Conservation (phyloP, 2,113 vertebrate genomes). For the Noturus placidus region DNA sequence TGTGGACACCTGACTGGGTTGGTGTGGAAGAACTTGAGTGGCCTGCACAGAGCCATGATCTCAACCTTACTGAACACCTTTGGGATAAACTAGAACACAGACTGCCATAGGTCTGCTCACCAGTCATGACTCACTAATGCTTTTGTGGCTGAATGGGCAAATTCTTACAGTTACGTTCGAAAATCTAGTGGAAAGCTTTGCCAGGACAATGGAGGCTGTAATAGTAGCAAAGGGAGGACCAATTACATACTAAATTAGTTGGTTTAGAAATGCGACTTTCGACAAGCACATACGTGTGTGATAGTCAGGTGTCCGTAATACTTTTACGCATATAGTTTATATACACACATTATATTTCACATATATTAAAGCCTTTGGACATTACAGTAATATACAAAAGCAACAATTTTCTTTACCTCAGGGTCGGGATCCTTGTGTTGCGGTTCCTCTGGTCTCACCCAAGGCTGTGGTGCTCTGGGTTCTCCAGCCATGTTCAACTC, state of each 20-base stretch:
- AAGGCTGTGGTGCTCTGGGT: conserved; percentile 63
- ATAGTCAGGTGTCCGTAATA: background rate
- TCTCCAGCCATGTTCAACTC: conserved; percentile 55
- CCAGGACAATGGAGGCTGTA: background rate
- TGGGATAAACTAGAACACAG: background rate
- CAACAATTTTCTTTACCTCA: conserved; percentile 54
- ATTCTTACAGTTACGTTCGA: background rate
- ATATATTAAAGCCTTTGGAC: background rate
- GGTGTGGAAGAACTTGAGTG: background rate
- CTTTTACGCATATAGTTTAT: background rate
- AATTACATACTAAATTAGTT: conserved; percentile 3
- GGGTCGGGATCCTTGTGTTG: conserved; percentile 35
- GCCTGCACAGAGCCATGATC: too few relatives aligned
- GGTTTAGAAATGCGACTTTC: background rate
- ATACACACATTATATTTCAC: background rate
- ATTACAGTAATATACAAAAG: background rate
- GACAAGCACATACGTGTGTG: background rate
- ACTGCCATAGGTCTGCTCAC: background rate
- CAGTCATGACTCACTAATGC: background rate
- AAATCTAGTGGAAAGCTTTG: background rate
- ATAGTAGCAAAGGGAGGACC: background rate
- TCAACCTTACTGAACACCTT: background rate
- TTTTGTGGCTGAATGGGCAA: background rate
- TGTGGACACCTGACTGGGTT: background rate
- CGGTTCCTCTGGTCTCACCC: conserved; percentile 66